phyloP scores from a whole-genome alignment of 2,888 invertebrate genomes.

The Drosophila maculinotata region DNA sequence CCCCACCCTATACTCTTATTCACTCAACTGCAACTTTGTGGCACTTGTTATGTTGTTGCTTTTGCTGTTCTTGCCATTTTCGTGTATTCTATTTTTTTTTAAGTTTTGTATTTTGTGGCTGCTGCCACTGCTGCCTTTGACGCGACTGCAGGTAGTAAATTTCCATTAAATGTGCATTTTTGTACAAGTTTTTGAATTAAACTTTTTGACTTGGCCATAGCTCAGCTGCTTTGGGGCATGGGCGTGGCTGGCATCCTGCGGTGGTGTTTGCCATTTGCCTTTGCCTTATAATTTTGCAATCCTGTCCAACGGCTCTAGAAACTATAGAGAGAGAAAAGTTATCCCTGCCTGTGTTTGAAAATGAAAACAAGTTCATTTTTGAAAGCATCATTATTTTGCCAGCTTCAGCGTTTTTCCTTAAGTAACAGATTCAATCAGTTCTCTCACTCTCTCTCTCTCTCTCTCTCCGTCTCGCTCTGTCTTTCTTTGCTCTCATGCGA shows the following conservation, averaged over 20 bases:
- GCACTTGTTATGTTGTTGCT: slow-evolving; percentile 63
- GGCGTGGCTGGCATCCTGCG: slow-evolving; percentile 38
- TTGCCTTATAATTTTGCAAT: slow-evolving; percentile 75
- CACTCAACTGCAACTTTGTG: slow-evolving; percentile 72
- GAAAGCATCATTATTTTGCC: slow-evolving; percentile 62
- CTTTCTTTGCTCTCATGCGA: slow-evolving; percentile 4
- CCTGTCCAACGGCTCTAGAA: slow-evolving; percentile 75
- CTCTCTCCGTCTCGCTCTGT: not conserved
- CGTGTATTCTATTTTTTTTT: slow-evolving; percentile 9
- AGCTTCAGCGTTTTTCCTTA: slow-evolving; percentile 26
- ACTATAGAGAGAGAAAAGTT: slow-evolving; percentile 43
- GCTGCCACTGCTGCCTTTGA: slow-evolving; percentile 55
- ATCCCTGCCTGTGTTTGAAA: slow-evolving; percentile 16
- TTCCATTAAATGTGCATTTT: slow-evolving; percentile 84
- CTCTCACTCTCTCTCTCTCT: not conserved
- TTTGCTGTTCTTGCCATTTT: slow-evolving; percentile 22
- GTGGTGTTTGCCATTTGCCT: slow-evolving; percentile 45
- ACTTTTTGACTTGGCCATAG: slow-evolving; percentile 73
- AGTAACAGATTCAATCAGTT: slow-evolving; percentile 22
- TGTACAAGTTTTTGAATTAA: slow-evolving; percentile 83
- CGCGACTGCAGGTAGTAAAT: slow-evolving; percentile 80
- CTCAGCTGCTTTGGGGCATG: slow-evolving; percentile 47
- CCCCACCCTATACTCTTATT: too few species aligned
- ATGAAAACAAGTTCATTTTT: slow-evolving; percentile 72
- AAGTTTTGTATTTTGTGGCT: slow-evolving; percentile 10